phyloP scores from a whole-genome alignment of 2,797 vertebrate species.

The Fratercula arctica region DNA sequence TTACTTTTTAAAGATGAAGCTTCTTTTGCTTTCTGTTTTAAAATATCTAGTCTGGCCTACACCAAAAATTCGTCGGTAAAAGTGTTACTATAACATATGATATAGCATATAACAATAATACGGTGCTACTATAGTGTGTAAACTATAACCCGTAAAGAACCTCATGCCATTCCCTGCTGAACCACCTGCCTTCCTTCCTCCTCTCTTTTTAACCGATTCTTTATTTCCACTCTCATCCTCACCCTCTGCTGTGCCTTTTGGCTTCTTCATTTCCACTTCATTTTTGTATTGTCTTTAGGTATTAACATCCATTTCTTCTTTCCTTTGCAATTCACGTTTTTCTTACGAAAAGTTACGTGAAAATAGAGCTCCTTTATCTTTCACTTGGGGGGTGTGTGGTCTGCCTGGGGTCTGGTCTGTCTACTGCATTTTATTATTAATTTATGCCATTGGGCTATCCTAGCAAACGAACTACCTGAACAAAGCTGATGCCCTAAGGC shows the following conservation, averaged over 20 bases:
- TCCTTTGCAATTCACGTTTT: background rate
- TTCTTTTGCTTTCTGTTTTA: background rate
- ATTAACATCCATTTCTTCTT: background rate
- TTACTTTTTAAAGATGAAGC: background rate
- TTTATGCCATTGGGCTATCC: conserved; percentile 20
- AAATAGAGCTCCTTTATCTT: conserved; percentile 6
- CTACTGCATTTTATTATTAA: conserved; percentile 38
- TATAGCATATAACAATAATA: background rate
- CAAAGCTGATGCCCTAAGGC: conserved; percentile 50
- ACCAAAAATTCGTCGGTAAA: background rate
- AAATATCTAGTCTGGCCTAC: background rate
- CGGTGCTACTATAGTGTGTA: fast-evolving
- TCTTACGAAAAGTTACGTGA: background rate
- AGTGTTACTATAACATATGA: background rate
- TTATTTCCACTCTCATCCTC: background rate
- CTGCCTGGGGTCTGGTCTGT: background rate
- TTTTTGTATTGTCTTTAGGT: background rate
- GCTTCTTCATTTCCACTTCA: background rate
- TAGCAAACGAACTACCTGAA: conserved; percentile 1
- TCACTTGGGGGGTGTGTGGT: background rate
- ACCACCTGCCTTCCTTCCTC: background rate
- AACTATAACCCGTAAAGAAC: background rate
- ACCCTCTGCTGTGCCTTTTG: background rate
- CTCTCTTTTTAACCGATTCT: background rate
- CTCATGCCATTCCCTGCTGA: background rate